phyloP scores from a whole-genome alignment of 2,797 vertebrate genomes.

The Bucorvus abyssinicus region DNA sequence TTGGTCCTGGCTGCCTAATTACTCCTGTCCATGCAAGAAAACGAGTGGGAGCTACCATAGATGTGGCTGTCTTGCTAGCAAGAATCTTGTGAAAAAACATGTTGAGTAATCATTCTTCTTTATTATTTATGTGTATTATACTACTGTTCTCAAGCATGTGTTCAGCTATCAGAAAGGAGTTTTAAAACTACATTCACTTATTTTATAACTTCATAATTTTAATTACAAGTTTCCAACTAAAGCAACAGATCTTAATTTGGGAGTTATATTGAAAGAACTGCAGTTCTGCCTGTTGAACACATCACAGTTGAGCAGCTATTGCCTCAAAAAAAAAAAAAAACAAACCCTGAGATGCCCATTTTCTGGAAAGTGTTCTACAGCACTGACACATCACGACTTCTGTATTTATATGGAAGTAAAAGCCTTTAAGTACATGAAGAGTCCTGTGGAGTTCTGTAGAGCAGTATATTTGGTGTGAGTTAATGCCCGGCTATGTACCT shows the following conservation, averaged over 20 bases:
- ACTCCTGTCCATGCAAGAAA: neutral
- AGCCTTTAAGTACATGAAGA: neutral
- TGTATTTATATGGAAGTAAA: neutral
- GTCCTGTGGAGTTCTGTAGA: neutral
- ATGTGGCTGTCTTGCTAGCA: neutral
- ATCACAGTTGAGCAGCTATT: neutral
- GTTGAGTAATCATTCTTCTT: neutral
- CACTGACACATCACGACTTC: neutral
- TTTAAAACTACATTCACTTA: neutral
- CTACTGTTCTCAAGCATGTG: neutral
- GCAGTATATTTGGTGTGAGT: neutral
- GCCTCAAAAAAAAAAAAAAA: neutral
- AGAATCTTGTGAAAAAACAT: neutral
- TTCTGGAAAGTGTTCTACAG: neutral
- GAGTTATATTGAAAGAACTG: neutral
- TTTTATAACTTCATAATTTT: neutral
- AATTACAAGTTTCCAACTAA: neutral
- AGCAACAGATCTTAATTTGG: neutral
- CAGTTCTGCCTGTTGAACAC: neutral
- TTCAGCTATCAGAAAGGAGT: neutral
- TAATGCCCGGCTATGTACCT: neutral
- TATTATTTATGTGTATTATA: neutral
- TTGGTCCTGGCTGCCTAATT: neutral
- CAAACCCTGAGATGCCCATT: neutral
- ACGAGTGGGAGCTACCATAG: neutral